Evolutionary conservation across 2,888 invertebrate species (phyloP).

Genomic region (Eupithecia insigniata): DNA sequence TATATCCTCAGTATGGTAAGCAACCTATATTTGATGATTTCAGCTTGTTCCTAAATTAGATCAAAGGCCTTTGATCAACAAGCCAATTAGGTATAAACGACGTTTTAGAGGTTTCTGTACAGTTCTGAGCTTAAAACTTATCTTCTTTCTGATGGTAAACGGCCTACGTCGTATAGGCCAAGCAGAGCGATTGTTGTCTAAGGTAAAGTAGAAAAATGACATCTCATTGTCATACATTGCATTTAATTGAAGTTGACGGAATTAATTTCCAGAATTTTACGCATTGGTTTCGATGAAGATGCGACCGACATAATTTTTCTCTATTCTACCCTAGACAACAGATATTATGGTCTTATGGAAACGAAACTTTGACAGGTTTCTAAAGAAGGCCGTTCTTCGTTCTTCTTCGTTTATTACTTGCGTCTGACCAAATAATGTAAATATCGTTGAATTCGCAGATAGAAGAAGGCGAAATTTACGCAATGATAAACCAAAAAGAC

Average conservation of each 20-base stretch:
- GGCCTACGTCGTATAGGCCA: too few relatives aligned
- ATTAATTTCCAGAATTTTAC: too few relatives aligned
- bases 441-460: conserved; percentile 85
- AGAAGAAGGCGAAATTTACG: conserved; percentile 98
- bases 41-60: background rate
- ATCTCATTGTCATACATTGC: background rate
- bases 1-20: conserved; percentile 97
- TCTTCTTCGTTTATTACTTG: background rate
- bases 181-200: background rate
- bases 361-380: too few relatives aligned
- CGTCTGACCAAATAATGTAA: background rate
- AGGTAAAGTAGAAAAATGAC: background rate
- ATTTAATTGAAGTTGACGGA: too few relatives aligned
- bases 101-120: background rate
- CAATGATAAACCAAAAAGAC: conserved; percentile 98
- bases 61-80: background rate
- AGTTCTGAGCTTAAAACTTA: too few relatives aligned
- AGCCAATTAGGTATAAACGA: background rate
- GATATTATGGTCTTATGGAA: background rate
- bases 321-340: background rate
- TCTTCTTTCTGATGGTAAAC: too few relatives aligned
- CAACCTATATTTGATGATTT: background rate
- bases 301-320: background rate
- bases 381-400: background rate
- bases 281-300: too few relatives aligned